Evolutionary conservation across 2,113 vertebrate genomes (phyloP), one percentile per base, ranked within the genome.

Genomic region (Notarius quadriscutis): DNA sequence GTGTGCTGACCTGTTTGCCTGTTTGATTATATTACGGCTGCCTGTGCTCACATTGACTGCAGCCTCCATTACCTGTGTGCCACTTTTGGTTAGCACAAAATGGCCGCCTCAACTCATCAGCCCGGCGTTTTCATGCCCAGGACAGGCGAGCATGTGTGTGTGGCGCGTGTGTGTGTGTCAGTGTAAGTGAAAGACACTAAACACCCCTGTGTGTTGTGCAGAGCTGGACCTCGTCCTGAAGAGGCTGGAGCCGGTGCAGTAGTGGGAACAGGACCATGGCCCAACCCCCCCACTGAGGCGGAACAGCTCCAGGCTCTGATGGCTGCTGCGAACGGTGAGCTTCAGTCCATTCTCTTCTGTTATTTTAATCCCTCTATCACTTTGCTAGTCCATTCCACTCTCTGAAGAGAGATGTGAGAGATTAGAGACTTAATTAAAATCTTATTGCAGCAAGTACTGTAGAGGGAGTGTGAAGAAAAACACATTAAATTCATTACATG

Each of bases 271-370:
- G 98, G 98, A 93, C 97, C 97, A 58, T 99, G 98, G 98, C 97
- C 98, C 20, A 98, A 97, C 93, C 98, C 98, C 93, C 98, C 98
- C 83, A 98, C 98, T 89, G 98, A 99, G 90, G 98, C 98, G 0
- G 98, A 99, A 94, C 95, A 99, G 96, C 97, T 99, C 91, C 98
- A 99, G 91, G 98, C 97, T 86, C 96, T 99, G 95, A 99, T 99
- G 96, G 98, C 97, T 12, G 98, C 98, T 27, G 98, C 97, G 34
- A 98, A 98, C 0, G 98, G 98, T 99, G 93, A 96, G 92, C 84
- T 83, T 84, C 82, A n/a, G 48, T 51, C 74, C 74, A 27, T 79
- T 57, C 11, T 30, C 58, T 22, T 84, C 65, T 63, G 57, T 71
- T 27, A 72, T 11, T 75, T 60, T n/a, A 63, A 10, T 58, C 9